These are phyloP conservation scores for Gari tellinella DNA, from an alignment of 2,888 invertebrate species.

Conservation along the genomic window DNA sequence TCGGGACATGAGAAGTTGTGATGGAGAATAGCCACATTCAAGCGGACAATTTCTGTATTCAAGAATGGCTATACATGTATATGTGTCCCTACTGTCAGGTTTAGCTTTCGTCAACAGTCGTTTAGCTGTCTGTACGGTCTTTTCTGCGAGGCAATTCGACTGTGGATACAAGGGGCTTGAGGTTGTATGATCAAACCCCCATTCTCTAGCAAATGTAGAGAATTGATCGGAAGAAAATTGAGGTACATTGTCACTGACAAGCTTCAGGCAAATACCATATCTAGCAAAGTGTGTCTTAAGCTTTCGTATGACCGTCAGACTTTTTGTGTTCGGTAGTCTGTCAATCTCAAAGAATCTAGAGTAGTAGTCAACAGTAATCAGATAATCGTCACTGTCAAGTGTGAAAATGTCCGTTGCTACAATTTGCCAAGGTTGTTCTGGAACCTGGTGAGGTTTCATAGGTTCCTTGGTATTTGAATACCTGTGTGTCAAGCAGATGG, in stretches of 20 bases:
- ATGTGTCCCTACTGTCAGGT: constrained; percentile 28
- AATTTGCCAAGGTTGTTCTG: constrained; percentile 47
- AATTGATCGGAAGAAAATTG: constrained; percentile 33
- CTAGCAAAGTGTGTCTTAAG: constrained; percentile 45
- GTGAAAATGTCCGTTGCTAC: constrained; percentile 49
- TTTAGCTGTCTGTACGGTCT: not conserved
- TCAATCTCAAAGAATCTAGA: constrained; percentile 42
- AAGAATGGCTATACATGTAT: constrained; percentile 32
- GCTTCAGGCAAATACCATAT: constrained; percentile 42
- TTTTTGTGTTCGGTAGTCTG: constrained; percentile 31
- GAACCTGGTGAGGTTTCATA: constrained; percentile 31
- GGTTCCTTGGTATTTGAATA: constrained; percentile 46
- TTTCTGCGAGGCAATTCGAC: constrained; percentile 57
- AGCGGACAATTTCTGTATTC: constrained; percentile 45
- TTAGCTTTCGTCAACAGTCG: constrained; percentile 41
- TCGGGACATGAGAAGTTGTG: no score
- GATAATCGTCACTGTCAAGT: constrained; percentile 33
- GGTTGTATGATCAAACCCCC: constrained; percentile 44
- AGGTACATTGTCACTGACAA: constrained; percentile 53
- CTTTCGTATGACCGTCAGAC: constrained; percentile 37
- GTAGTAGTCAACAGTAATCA: constrained; percentile 51
- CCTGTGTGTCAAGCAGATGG: constrained; percentile 31
- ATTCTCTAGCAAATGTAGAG: constrained; percentile 34
- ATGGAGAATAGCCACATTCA: constrained; percentile 30
- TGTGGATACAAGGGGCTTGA: constrained; percentile 44